A percentile compares a stretch with the other conserved stretches of the same genome.
Conservation (phyloP, 2,113 vertebrate genomes). For the Emydocephalus ijimae region DNA sequence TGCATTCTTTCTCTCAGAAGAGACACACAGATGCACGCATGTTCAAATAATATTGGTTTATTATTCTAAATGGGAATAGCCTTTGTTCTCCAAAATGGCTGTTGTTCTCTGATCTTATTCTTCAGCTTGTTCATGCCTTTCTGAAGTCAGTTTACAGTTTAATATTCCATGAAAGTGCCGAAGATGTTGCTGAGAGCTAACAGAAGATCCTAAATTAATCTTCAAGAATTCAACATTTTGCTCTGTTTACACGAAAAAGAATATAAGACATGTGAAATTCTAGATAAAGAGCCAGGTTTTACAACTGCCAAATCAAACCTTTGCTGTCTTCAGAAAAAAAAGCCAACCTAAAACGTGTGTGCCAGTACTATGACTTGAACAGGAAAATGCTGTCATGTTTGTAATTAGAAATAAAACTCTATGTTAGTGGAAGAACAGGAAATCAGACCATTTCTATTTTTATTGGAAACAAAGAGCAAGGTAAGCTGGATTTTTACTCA, state of each 20-base stretch:
- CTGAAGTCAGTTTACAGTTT: slow-evolving; percentile 36
- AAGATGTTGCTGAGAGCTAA: background rate
- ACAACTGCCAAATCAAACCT: slow-evolving; percentile 59
- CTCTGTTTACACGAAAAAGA: slow-evolving; percentile 8
- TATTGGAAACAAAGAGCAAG: background rate
- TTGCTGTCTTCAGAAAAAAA: slow-evolving; percentile 3
- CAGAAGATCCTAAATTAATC: slow-evolving; percentile 1
- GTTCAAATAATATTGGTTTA: background rate
- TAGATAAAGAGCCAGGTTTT: slow-evolving; percentile 50
- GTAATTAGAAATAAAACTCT: slow-evolving; percentile 36
- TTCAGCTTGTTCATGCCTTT: background rate
- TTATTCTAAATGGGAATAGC: background rate
- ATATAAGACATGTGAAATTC: background rate
- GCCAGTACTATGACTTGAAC: slow-evolving; percentile 56
- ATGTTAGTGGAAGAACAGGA: slow-evolving; percentile 20
- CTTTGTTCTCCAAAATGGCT: background rate
- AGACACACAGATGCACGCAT: background rate
- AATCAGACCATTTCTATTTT: slow-evolving; percentile 6
- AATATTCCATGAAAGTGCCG: background rate
- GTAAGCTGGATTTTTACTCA: background rate
- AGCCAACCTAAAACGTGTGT: slow-evolving; percentile 41
- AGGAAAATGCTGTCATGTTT: slow-evolving; percentile 35
- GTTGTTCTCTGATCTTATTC: background rate
- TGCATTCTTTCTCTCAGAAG: background rate
- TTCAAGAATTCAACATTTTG: slow-evolving; percentile 8